Conservation (phyloP, 2,797 vertebrate genomes). For the Lycodopsis pacificus region DNA sequence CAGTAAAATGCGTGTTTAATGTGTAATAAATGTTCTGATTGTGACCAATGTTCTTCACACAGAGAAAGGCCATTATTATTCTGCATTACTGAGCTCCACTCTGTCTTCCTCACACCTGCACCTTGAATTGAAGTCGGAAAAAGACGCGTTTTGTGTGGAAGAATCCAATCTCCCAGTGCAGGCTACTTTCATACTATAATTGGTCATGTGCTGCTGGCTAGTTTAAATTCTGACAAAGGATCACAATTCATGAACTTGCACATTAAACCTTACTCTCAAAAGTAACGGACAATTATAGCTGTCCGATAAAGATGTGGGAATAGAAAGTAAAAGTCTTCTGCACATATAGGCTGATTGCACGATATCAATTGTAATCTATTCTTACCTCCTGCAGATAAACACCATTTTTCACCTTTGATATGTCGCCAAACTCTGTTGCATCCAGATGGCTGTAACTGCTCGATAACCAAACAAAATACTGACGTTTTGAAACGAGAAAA, state of each 20-base stretch:
- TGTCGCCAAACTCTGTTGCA: constrained; percentile 25
- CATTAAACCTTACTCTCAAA: not conserved
- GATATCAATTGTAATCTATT: constrained; percentile 2
- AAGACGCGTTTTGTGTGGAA: not conserved
- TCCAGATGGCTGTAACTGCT: constrained; percentile 39
- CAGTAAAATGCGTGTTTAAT: constrained; percentile 2
- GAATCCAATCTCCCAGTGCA: not conserved
- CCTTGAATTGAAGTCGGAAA: not conserved
- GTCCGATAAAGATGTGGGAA: not conserved
- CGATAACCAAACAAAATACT: constrained; percentile 38
- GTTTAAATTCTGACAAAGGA: not conserved
- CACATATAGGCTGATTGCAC: not conserved
- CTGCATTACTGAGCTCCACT: not conserved
- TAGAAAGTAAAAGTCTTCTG: not conserved
- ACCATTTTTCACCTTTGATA: constrained; percentile 8
- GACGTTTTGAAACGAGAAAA: constrained; percentile 36
- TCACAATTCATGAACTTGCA: not conserved
- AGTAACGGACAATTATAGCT: not conserved
- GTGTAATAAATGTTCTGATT: constrained; percentile 13
- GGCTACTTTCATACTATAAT: not conserved
- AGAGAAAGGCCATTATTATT: constrained; percentile 8
- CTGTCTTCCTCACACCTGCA: not conserved
- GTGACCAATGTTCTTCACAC: constrained; percentile 14
- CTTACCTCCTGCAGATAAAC: constrained; percentile 20
- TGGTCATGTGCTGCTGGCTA: not conserved